These are phyloP conservation scores for Aromia moschata DNA, from an alignment of 2,888 invertebrate genomes.

Conservation along the genomic window DNA sequence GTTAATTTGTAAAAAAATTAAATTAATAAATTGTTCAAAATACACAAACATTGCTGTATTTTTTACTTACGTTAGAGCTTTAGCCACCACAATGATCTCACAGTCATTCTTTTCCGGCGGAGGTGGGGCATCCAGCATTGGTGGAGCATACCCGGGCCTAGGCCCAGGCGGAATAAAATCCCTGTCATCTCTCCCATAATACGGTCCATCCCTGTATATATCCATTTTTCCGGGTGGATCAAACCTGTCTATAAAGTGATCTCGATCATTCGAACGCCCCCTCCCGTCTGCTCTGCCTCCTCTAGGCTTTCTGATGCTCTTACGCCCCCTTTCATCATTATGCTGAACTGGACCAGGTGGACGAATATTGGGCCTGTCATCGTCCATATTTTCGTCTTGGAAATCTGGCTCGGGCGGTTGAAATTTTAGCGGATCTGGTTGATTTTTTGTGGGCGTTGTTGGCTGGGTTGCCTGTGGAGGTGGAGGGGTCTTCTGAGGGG, in stretches of 20 bases:
- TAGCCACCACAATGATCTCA: slow-evolving; percentile 89
- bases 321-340: slow-evolving; percentile 36
- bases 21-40: too few relatives aligned
- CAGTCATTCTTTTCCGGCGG: slow-evolving; percentile 81
- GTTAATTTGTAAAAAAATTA: too few relatives aligned
- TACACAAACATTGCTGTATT: too few relatives aligned
- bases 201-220: slow-evolving; percentile 33
- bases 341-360: slow-evolving; percentile 43
- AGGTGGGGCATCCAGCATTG: slow-evolving; percentile 47
- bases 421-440: slow-evolving; percentile 5
- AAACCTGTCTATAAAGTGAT: slow-evolving; percentile 40
- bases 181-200: slow-evolving; percentile 36
- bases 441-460: slow-evolving; percentile 10
- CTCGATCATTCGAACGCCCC: slow-evolving; percentile 35
- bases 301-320: slow-evolving; percentile 22
- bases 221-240: slow-evolving; percentile 39
- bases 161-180: slow-evolving; percentile 45
- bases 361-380: slow-evolving; percentile 42
- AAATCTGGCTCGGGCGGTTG: slow-evolving; percentile 30
- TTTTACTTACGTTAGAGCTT: slow-evolving; percentile 78
- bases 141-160: slow-evolving; percentile 52
- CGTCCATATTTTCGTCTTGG: slow-evolving; percentile 35
- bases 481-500: slow-evolving; percentile 5
- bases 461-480: slow-evolving; percentile 19
- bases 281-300: slow-evolving; percentile 30